Percentiles rank a stretch among this genome's conserved stretches.
phyloP scores from a whole-genome alignment of 1,140 invertebrate genomes.

The Drosophila sturtevanti region DNA sequence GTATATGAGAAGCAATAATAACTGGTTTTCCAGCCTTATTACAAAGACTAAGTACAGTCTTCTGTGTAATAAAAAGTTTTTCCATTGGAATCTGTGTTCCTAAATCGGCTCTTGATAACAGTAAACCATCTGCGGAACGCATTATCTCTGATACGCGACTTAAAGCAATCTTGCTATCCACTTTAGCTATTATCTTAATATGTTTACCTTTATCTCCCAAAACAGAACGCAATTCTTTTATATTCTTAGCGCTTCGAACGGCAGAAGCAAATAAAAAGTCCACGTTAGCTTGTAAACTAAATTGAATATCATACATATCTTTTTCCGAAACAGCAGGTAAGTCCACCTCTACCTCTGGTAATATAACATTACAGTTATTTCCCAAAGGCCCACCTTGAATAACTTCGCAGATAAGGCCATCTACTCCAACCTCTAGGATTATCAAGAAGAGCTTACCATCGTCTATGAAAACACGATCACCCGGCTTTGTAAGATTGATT shows the following conservation, averaged over 20 bases:
- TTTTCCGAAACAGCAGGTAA: slow-evolving; percentile 99
- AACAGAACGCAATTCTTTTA: slow-evolving; percentile 93
- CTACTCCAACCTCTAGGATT: slow-evolving; percentile 86
- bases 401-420: slow-evolving; percentile 88
- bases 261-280: slow-evolving; percentile 99
- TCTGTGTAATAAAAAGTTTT: slow-evolving; percentile 99
- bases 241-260: slow-evolving; percentile 94
- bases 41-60: slow-evolving; percentile 96
- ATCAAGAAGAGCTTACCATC: slow-evolving; percentile 98
- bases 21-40: slow-evolving; percentile 97
- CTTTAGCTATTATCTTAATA: slow-evolving; percentile 97
- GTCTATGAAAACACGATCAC: slow-evolving; percentile 95
- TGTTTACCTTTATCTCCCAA: slow-evolving; percentile 96
- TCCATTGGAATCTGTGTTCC: slow-evolving; percentile 99
- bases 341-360: slow-evolving; percentile 97
- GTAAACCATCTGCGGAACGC: slow-evolving; percentile 96
- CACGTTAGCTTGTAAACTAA: slow-evolving; percentile 97
- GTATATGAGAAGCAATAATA: slow-evolving; percentile 98
- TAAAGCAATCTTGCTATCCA: slow-evolving; percentile 98
- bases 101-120: slow-evolving; percentile 97
- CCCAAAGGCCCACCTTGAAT: slow-evolving; percentile 98
- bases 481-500: slow-evolving; percentile 93
- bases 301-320: slow-evolving; percentile 95
- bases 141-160: slow-evolving; percentile 96
- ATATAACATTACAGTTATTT: slow-evolving; percentile 97